Conservation (phyloP, 64 coral and sea anemone species). For the Montipora capricornis region DNA sequence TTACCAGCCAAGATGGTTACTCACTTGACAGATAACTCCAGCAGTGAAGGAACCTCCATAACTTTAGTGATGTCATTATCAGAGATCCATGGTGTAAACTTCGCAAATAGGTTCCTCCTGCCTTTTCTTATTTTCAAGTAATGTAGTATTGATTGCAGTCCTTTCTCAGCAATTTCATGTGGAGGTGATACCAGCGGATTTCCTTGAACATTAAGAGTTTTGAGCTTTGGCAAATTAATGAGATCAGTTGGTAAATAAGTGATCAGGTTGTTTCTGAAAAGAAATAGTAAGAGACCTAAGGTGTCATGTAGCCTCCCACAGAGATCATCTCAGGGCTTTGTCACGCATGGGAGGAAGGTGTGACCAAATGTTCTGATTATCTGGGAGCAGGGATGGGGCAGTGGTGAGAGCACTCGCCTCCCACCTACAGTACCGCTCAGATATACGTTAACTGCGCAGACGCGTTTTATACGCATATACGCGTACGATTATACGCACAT, state of each 20-base stretch:
- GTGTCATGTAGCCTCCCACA: no score
- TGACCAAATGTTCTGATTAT: no score
- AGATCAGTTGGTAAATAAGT: constrained; percentile 51
- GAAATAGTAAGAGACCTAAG: background rate
- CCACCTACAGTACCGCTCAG: no score
- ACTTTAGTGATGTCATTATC: background rate
- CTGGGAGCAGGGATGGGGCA: no score
- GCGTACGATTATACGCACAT: no score
- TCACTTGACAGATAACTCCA: constrained; percentile 44
- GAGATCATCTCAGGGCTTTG: no score
- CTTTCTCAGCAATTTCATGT: constrained; percentile 12
- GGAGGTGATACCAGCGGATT: constrained; percentile 44
- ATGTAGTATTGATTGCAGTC: constrained; percentile 5
- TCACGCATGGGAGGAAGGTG: no score
- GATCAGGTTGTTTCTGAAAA: constrained; percentile 30
- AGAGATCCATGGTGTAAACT: constrained; percentile 30
- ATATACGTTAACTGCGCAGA: no score
- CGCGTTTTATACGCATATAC: no score
- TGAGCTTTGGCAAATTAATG: constrained; percentile 26
- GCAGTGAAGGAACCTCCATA: background rate
- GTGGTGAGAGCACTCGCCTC: no score
- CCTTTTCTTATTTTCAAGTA: constrained; percentile 33
- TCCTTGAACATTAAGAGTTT: background rate
- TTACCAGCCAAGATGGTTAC: background rate
- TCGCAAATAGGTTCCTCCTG: constrained; percentile 43